Evolutionary conservation across 92 coral and sea anemone genomes (phyloP).

Genomic region (Zoanthus gigantus): DNA sequence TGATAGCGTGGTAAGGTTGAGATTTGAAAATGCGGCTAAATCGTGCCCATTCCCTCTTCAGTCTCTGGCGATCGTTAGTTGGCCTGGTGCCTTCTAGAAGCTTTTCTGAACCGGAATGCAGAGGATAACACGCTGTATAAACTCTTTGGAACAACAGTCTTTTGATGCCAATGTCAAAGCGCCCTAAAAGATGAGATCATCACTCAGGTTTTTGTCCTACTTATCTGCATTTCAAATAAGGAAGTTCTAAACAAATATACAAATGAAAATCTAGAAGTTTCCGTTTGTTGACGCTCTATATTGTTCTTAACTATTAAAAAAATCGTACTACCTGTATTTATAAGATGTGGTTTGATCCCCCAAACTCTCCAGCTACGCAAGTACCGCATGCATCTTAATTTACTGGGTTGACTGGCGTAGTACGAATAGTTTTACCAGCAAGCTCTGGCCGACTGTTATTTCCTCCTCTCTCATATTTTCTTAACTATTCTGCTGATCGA

Average conservation of each 20-base stretch:
- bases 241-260: too few relatives aligned
- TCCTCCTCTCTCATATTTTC: not conserved
- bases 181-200: not conserved
- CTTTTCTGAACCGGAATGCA: conserved; percentile 89
- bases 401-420: too few relatives aligned
- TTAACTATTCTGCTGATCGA: too few relatives aligned
- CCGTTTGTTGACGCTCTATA: too few relatives aligned
- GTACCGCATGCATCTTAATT: not conserved
- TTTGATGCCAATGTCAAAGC: conserved; percentile 84
- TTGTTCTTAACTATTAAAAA: too few relatives aligned
- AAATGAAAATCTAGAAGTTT: too few relatives aligned
- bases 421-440: too few relatives aligned
- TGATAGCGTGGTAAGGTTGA: conserved; percentile 93
- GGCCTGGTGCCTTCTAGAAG: conserved; percentile 73
- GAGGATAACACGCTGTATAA: conserved; percentile 85
- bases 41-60: conserved; percentile 91
- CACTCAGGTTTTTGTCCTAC: not conserved
- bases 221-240: too few relatives aligned
- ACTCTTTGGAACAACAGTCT: conserved; percentile 73
- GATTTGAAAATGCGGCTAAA: conserved; percentile 83
- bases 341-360: too few relatives aligned
- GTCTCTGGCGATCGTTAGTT: conserved; percentile 69
- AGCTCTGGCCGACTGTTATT: not conserved
- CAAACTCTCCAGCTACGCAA: too few relatives aligned
- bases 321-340: too few relatives aligned